These are phyloP conservation scores for Rallus limicola DNA, from an alignment of 2,113 vertebrate species.

Conservation along the genomic window DNA sequence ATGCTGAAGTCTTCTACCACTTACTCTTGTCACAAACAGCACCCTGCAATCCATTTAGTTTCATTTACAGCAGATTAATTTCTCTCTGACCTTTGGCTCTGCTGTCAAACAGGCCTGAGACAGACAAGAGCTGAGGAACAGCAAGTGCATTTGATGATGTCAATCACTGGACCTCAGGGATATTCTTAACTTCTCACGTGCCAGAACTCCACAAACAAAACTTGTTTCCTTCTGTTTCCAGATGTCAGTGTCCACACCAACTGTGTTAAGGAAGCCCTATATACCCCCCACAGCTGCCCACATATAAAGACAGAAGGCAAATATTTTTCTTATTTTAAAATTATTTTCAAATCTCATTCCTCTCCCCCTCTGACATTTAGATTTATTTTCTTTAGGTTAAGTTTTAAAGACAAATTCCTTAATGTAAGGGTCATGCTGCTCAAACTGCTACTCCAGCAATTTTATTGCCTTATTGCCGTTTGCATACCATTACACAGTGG, in stretches of 20 bases:
- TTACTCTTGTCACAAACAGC: slow-evolving; percentile 60
- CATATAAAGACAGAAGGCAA: neutral
- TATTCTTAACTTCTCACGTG: neutral
- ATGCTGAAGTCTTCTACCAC: slow-evolving; percentile 39
- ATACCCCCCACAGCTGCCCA: too few species aligned
- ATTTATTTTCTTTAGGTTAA: neutral
- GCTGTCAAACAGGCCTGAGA: slow-evolving; percentile 45
- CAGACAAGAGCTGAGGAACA: slow-evolving; percentile 33
- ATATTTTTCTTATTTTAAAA: neutral
- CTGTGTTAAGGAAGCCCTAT: neutral
- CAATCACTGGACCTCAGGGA: slow-evolving; percentile 18
- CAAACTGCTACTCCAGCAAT: neutral
- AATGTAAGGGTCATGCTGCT: neutral
- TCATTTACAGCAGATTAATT: slow-evolving; percentile 74
- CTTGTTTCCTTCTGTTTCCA: neutral
- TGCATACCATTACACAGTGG: neutral
- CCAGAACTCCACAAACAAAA: neutral
- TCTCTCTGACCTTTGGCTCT: slow-evolving; percentile 50
- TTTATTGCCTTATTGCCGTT: neutral
- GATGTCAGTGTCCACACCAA: neutral
- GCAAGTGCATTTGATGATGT: slow-evolving; percentile 48
- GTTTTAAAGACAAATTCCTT: slow-evolving; percentile 4
- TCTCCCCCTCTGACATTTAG: neutral
- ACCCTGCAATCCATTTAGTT: slow-evolving; percentile 65
- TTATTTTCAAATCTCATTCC: neutral